Evolutionary conservation across 2,888 invertebrate genomes (phyloP).

Genomic region (Lysandra bellargus): DNA sequence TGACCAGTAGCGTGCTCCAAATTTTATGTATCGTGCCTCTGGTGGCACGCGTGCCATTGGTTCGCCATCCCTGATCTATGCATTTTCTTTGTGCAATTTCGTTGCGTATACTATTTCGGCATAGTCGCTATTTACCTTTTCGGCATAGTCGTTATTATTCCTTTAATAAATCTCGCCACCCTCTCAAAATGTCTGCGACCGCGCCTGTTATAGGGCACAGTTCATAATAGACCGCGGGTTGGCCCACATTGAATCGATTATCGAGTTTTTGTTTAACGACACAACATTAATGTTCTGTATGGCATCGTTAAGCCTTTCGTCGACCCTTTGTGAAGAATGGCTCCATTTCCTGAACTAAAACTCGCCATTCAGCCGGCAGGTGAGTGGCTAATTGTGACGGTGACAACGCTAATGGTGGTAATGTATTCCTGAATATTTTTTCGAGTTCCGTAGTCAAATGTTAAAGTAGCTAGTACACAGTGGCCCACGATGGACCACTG

Average conservation of each 20-base stretch:
- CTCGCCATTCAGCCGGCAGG: conserved; percentile 40
- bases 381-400: conserved; percentile 40
- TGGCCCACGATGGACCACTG: too few species aligned
- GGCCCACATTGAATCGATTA: conserved; percentile 4
- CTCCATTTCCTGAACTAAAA: conserved; percentile 38
- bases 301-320: conserved; percentile 1
- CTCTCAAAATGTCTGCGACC: not conserved
- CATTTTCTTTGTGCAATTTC: too few species aligned
- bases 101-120: too few species aligned
- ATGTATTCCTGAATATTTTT: not conserved
- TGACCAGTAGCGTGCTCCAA: too few species aligned
- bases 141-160: too few species aligned
- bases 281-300: conserved; percentile 1
- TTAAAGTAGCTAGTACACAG: too few species aligned
- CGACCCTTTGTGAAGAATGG: not conserved
- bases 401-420: conserved; percentile 34
- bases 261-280: conserved; percentile 14
- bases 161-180: too few species aligned
- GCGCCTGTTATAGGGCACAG: not conserved
- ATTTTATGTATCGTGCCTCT: too few species aligned
- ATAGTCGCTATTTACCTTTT: too few species aligned
- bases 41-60: too few species aligned
- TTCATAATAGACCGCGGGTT: not conserved
- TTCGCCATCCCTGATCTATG: too few species aligned
- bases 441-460: not conserved